phyloP scores from a whole-genome alignment of 2,888 invertebrate genomes.

The Hecatera dysodea region DNA sequence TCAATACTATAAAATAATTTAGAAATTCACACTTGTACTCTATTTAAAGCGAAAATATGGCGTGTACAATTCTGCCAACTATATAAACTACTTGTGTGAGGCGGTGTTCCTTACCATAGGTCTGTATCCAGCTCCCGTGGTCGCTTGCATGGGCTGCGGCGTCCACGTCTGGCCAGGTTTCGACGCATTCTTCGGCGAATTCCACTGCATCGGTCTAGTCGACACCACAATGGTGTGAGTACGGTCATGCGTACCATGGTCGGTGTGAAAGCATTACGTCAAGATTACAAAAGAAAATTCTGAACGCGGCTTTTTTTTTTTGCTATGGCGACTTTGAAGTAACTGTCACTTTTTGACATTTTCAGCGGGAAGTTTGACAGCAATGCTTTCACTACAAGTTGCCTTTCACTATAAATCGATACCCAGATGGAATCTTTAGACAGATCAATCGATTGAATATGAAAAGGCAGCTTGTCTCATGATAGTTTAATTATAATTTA shows the following conservation, averaged over 20 bases:
- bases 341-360: neutral
- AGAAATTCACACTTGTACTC: neutral
- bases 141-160: constrained; percentile 97
- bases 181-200: constrained; percentile 96
- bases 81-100: constrained; percentile 39
- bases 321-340: constrained; percentile 5
- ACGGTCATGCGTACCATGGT: constrained; percentile 64
- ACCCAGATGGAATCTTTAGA: neutral
- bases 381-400: constrained; percentile 61
- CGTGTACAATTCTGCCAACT: constrained; percentile 55
- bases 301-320: constrained; percentile 22
- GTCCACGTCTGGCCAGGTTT: constrained; percentile 95
- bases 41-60: constrained; percentile 44
- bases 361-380: constrained; percentile 13
- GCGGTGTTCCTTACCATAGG: constrained; percentile 93
- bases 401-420: constrained; percentile 37
- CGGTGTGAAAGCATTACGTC: constrained; percentile 58
- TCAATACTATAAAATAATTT: neutral
- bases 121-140: constrained; percentile 96
- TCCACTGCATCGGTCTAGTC: constrained; percentile 96
- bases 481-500: constrained; percentile 40
- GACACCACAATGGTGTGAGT: constrained; percentile 72
- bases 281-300: neutral
- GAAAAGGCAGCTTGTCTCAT: constrained; percentile 51
- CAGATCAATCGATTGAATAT: constrained; percentile 5